Base-by-base conservation (phyloP, 2,888 invertebrate species). In the Holacanthella duospinosa region DNA sequence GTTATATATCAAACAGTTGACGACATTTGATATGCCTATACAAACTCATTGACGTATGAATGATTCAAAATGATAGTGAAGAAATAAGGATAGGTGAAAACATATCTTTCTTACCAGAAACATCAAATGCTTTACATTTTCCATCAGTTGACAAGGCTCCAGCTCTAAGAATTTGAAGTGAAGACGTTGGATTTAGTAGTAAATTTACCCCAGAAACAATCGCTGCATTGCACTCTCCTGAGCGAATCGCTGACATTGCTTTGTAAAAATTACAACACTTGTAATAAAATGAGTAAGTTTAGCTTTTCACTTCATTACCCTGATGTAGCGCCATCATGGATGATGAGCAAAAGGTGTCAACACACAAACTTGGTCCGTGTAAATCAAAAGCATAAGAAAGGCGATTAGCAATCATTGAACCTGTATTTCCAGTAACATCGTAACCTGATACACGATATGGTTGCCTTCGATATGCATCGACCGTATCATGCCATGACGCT, bases 271-370 rank as follows among this genome's bases (percentile, higher is more conserved):
- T n/a, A n/a, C n/a, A n/a, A n/a, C n/a, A n/a, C n/a, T n/a, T n/a
- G n/a, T n/a, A n/a, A n/a, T n/a, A n/a, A n/a, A n/a, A n/a, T n/a
- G n/a, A n/a, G n/a, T n/a, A n/a, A n/a, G n/a, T n/a, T n/a, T n/a
- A n/a, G n/a, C n/a, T n/a, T n/a, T n/a, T n/a, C n/a, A n/a, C n/a
- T 0, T 72, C 58, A 28, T 74, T 72, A 1, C 80, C 82, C 61
- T 81, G 77, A 69, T 83, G 80, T 24, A 86, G 73, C 28, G 82
- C 82, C 65, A 85, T 78, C 60, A 85, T 76, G 60, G 85, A 84
- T 44, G 84, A 83, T 1, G 84, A 81, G 79, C 86, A 86, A 26
- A 85, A 85, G 43, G 83, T 82, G 75, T 86, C 85, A 60, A 85
- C 80, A 1, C 83, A 79, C 74, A 81, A 84, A 74, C 80, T 80